These are phyloP conservation scores for Rhopalosiphum maidis DNA, from an alignment of 1,140 invertebrate genomes.

Conservation along the genomic window DNA sequence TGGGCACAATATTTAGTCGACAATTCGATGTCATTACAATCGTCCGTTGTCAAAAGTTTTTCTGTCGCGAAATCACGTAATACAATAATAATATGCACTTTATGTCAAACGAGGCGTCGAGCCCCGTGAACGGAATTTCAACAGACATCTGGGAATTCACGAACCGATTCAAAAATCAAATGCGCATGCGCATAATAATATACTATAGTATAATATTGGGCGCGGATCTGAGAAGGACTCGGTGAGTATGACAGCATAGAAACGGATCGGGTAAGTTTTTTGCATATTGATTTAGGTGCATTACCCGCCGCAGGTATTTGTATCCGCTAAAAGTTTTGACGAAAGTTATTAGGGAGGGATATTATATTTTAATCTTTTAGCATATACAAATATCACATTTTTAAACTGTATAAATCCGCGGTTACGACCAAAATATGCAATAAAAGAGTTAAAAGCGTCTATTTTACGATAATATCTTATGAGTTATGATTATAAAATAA, in stretches of 20 bases:
- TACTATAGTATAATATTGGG: not conserved
- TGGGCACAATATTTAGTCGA: not conserved
- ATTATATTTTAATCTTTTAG: not conserved
- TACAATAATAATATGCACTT: not conserved
- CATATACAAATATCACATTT: not conserved
- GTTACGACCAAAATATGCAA: not conserved
- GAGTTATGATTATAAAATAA: not conserved
- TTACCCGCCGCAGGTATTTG: not conserved
- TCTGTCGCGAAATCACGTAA: not conserved
- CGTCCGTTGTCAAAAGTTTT: not conserved
- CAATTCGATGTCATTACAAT: not conserved
- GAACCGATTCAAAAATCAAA: not conserved
- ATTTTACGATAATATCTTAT: not conserved
- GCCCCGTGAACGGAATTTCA: not conserved
- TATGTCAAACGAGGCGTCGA: not conserved
- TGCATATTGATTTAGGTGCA: not conserved
- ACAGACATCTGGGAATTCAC: not conserved
- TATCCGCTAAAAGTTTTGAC: not conserved
- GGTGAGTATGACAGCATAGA: not conserved
- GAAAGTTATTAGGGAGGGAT: not conserved
- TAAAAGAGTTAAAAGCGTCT: not conserved
- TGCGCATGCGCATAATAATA: not conserved
- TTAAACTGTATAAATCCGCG: not conserved
- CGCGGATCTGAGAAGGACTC: not conserved
- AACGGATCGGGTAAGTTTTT: not conserved